phyloP scores from a whole-genome alignment of 2,888 invertebrate genomes.

The Andricus curvator region DNA sequence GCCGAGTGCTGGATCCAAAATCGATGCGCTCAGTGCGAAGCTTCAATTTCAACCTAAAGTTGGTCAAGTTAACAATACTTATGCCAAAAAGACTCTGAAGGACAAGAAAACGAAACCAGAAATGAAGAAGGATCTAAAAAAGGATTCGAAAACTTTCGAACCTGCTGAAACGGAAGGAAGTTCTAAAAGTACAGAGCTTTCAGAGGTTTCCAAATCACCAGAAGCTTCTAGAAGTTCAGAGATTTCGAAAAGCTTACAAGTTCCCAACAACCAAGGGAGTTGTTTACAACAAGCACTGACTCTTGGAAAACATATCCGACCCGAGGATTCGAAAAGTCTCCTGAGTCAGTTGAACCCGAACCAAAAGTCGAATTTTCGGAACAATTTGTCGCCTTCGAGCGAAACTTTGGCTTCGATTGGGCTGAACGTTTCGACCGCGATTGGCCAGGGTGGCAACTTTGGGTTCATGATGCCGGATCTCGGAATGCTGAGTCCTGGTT shows the following conservation, averaged over 20 bases:
- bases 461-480: conserved; percentile 19
- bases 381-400: conserved; percentile 53
- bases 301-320: not conserved
- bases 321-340: not conserved
- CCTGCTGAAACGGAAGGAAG: conserved; percentile 42
- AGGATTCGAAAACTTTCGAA: conserved; percentile 53
- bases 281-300: conserved; percentile 8
- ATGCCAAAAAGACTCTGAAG: conserved; percentile 69
- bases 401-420: conserved; percentile 63
- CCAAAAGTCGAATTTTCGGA: conserved; percentile 9
- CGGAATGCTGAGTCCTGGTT: conserved; percentile 6
- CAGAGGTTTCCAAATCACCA: not conserved
- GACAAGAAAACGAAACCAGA: conserved; percentile 61
- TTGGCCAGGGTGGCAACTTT: conserved; percentile 3
- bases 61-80: conserved; percentile 71
- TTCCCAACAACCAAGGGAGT: not conserved
- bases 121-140: conserved; percentile 60
- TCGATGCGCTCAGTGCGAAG: conserved; percentile 74
- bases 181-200: conserved; percentile 29
- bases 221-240: conserved; percentile 29
- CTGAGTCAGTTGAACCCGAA: not conserved
- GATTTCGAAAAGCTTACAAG: not conserved
- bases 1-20: conserved; percentile 70
- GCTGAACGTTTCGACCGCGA: conserved; percentile 64
- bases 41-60: conserved; percentile 75